phyloP scores from a whole-genome alignment of 2,797 vertebrate species.

The Semaprochilodus insignis region DNA sequence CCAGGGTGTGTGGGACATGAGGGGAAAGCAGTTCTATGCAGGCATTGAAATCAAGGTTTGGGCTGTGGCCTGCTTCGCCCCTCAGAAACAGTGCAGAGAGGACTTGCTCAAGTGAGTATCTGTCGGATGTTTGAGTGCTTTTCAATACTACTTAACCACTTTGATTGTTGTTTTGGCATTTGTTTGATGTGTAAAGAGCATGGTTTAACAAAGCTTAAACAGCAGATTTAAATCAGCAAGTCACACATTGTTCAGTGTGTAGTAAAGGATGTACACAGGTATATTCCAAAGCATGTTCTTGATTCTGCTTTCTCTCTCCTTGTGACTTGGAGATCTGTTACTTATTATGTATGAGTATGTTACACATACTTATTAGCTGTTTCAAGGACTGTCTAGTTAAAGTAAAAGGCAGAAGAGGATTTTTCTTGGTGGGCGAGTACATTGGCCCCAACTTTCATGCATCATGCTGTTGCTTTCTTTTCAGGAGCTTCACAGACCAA shows the following conservation, averaged over 20 bases:
- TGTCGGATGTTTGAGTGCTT: background rate
- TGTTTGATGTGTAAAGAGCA: too few relatives aligned
- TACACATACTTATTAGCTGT: background rate
- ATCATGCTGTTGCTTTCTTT: background rate
- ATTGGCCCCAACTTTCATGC: background rate
- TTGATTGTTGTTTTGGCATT: too few relatives aligned
- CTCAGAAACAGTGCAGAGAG: slow-evolving; percentile 98
- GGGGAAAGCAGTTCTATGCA: slow-evolving; percentile 98
- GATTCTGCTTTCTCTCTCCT: background rate
- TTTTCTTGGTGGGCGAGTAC: too few relatives aligned
- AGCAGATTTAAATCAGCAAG: too few relatives aligned
- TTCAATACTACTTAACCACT: too few relatives aligned
- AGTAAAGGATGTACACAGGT: too few relatives aligned
- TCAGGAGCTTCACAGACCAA: slow-evolving; percentile 97
- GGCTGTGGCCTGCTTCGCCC: slow-evolving; percentile 98
- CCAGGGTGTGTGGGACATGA: slow-evolving; percentile 99
- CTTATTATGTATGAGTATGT: background rate
- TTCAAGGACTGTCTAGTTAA: background rate
- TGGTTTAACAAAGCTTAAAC: too few relatives aligned
- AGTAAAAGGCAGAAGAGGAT: too few relatives aligned
- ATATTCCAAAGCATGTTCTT: background rate
- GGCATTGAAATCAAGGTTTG: slow-evolving; percentile 99
- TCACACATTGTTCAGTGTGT: too few relatives aligned
- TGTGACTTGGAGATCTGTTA: background rate
- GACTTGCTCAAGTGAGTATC: slow-evolving; percentile 96